A percentile compares a stretch with the other conserved stretches of the same genome.
Conservation (phyloP, 2,888 invertebrate species). For the Sepioteuthis lessoniana region DNA sequence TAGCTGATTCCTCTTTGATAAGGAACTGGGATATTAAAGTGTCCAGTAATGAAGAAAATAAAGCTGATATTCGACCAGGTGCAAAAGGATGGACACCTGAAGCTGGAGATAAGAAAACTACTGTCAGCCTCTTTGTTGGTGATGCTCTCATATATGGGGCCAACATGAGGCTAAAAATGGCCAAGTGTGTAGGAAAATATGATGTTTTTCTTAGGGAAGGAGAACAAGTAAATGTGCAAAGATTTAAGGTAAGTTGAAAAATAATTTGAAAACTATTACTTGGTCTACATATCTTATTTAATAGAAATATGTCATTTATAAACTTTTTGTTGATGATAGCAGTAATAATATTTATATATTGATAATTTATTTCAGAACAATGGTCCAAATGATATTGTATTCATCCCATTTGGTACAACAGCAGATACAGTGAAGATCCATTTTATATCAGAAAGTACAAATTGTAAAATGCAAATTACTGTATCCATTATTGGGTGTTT, state of each 20-base stretch:
- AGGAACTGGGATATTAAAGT: not conserved
- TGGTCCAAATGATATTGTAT: not conserved
- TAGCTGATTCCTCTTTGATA: not conserved
- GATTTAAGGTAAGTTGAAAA: not conserved
- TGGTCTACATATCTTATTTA: too few relatives aligned
- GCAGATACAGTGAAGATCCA: slow-evolving; percentile 19
- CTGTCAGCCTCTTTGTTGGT: slow-evolving; percentile 21
- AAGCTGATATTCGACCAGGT: slow-evolving; percentile 19
- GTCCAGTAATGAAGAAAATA: slow-evolving; percentile 37
- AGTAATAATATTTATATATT: too few relatives aligned
- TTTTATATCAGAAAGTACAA: not conserved
- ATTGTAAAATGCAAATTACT: not conserved
- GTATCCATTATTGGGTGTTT: slow-evolving; percentile 23
- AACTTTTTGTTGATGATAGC: too few relatives aligned
- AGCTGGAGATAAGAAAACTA: not conserved
- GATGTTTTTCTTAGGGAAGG: not conserved
- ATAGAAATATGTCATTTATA: too few relatives aligned
- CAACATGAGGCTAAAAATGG: not conserved
- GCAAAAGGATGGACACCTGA: not conserved
- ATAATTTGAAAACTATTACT: too few relatives aligned
- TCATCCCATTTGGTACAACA: slow-evolving; percentile 37
- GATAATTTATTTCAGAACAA: not conserved
- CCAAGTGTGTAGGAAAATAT: not conserved
- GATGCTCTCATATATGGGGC: slow-evolving; percentile 2
- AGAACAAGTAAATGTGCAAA: not conserved